These are phyloP conservation scores for Malurus splendens DNA, from an alignment of 2,797 vertebrate genomes.

Conservation along the genomic window DNA sequence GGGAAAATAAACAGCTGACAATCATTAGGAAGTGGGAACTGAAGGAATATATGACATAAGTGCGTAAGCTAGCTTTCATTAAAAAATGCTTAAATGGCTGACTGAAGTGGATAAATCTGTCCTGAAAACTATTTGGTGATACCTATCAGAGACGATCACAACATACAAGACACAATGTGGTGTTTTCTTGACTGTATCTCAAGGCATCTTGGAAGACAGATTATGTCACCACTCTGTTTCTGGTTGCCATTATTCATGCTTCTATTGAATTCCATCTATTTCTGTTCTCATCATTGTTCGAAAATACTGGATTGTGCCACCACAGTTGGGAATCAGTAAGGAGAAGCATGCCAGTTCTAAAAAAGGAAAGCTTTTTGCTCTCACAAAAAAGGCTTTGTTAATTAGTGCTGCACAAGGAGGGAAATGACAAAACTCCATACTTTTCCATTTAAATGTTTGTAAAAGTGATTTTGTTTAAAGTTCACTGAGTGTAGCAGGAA, in stretches of 20 bases:
- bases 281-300: conserved; percentile 62
- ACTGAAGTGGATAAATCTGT: conserved; percentile 10
- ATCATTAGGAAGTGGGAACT: conserved; percentile 29
- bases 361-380: conserved; percentile 52
- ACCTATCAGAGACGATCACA: conserved; percentile 36
- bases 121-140: conserved; percentile 28
- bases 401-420: conserved; percentile 29
- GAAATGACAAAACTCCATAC: conserved; percentile 46
- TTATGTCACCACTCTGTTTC: conserved; percentile 31
- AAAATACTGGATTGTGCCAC: conserved; percentile 53
- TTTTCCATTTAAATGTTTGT: conserved; percentile 50
- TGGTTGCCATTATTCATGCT: conserved; percentile 46
- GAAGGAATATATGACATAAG: conserved; percentile 9
- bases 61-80: conserved; percentile 17
- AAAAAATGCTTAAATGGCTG: background rate
- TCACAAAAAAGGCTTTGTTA: conserved; percentile 50
- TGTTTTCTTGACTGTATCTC: conserved; percentile 31
- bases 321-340: conserved; percentile 46
- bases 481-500: conserved; percentile 53
- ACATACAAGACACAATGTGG: background rate
- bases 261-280: conserved; percentile 57
- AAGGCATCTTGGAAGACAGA: conserved; percentile 35
- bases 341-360: conserved; percentile 45
- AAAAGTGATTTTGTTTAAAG: conserved; percentile 58
- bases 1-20: conserved; percentile 32